phyloP scores from a whole-genome alignment of 1,140 invertebrate species.

The Polypedilum vanderplanki region DNA sequence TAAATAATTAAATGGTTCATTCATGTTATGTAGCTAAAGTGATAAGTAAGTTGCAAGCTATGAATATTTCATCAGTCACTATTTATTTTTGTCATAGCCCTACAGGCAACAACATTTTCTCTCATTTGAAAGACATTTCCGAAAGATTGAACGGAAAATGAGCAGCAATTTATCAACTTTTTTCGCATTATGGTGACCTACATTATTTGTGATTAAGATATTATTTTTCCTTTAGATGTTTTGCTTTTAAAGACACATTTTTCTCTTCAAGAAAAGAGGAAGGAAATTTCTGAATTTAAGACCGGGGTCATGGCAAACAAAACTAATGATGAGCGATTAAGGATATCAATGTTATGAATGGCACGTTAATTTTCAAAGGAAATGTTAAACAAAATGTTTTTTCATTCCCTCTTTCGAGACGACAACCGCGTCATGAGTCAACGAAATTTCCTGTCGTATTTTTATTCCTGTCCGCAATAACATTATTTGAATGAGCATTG shows the following conservation, averaged over 20 bases:
- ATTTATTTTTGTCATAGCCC: too few species aligned
- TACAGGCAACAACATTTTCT: not conserved
- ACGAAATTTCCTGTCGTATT: slow-evolving; percentile 12
- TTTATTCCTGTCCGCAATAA: slow-evolving; percentile 16
- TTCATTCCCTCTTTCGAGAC: not conserved
- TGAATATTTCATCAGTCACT: not conserved
- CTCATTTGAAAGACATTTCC: not conserved
- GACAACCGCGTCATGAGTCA: not conserved
- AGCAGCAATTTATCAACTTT: slow-evolving; percentile 17
- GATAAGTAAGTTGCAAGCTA: slow-evolving; percentile 8
- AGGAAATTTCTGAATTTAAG: not conserved
- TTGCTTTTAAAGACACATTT: too few species aligned
- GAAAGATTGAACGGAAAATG: slow-evolving; percentile 22
- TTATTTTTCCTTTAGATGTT: not conserved
- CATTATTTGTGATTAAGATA: slow-evolving; percentile 7
- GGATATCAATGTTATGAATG: slow-evolving; percentile 18
- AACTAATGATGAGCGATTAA: slow-evolving; percentile 13
- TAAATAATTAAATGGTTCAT: slow-evolving; percentile 1
- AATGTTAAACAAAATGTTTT: not conserved
- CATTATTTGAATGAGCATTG: not conserved
- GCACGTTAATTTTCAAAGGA: slow-evolving; percentile 5
- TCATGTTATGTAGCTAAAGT: not conserved
- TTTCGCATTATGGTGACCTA: not conserved
- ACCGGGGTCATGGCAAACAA: not conserved
- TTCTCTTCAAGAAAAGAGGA: not conserved